Evolutionary conservation across 2,888 invertebrate genomes (phyloP).

Genomic region (Eumerus sabulonum): DNA sequence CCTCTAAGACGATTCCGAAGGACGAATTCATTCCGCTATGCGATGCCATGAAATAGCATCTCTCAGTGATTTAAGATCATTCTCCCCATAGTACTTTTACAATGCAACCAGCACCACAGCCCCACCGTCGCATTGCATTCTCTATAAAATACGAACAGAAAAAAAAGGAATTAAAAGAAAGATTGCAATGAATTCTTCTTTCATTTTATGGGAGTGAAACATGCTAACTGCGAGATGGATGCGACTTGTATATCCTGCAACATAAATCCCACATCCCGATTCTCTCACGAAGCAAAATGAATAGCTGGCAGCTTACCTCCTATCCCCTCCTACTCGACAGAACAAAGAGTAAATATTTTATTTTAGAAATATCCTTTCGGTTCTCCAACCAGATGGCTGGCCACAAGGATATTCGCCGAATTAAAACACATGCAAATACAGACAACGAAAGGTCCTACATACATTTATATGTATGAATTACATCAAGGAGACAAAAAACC

Average conservation of each 20-base stretch:
- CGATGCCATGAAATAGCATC: constrained; percentile 64
- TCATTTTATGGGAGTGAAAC: constrained; percentile 69
- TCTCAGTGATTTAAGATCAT: constrained; percentile 66
- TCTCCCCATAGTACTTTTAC: constrained; percentile 48
- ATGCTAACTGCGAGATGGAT: constrained; percentile 69
- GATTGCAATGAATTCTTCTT: constrained; percentile 66
- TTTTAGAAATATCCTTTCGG: constrained; percentile 51
- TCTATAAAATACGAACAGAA: too few species aligned
- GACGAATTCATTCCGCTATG: constrained; percentile 61
- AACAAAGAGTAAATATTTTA: constrained; percentile 58
- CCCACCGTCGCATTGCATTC: constrained; percentile 11
- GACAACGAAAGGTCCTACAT: constrained; percentile 41
- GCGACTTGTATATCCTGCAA: constrained; percentile 65
- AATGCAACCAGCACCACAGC: constrained; percentile 33
- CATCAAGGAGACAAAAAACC: constrained; percentile 14
- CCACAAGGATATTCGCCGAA: constrained; percentile 46
- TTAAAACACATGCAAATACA: constrained; percentile 66
- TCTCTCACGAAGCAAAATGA: constrained; percentile 36
- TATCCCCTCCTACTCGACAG: not conserved
- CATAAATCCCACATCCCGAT: constrained; percentile 29
- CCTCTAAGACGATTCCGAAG: constrained; percentile 23
- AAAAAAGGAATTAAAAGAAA: not conserved
- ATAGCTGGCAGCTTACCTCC: constrained; percentile 46
- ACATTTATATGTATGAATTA: not conserved
- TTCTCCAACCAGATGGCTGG: too few species aligned